Evolutionary conservation across 2,888 invertebrate species (phyloP).

Genomic region (Phortica okadai): DNA sequence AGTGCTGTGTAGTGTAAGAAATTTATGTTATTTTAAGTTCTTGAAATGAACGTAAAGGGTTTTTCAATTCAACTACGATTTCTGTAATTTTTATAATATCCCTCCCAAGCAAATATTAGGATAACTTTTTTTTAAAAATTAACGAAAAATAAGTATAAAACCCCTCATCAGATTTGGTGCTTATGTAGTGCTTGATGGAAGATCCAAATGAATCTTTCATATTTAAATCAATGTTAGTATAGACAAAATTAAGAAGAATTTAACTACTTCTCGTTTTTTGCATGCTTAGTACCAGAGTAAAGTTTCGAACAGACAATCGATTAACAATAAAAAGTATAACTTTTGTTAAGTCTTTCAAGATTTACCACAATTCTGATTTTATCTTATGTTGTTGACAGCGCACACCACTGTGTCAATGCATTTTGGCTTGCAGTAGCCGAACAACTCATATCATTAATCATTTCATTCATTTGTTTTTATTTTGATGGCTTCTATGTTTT

Average conservation of each 20-base stretch:
- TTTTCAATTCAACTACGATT: slow-evolving; percentile 11
- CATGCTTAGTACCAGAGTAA: too few relatives aligned
- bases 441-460: slow-evolving; percentile 55
- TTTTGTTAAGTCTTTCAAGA: background rate
- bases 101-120: too few relatives aligned
- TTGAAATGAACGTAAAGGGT: background rate
- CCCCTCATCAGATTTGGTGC: too few relatives aligned
- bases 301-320: too few relatives aligned
- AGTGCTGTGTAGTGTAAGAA: background rate
- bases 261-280: too few relatives aligned
- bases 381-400: background rate
- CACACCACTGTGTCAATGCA: slow-evolving; percentile 28
- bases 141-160: too few relatives aligned
- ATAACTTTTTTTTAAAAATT: too few relatives aligned
- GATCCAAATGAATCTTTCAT: too few relatives aligned
- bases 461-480: slow-evolving; percentile 42
- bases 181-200: too few relatives aligned
- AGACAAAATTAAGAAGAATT: too few relatives aligned
- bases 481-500: background rate
- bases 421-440: slow-evolving; percentile 32
- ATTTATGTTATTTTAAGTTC: background rate
- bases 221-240: too few relatives aligned
- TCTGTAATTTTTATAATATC: slow-evolving; percentile 31
- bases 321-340: background rate
- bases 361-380: background rate